Base-by-base conservation (phyloP, 2,888 invertebrate genomes). In the Alloplasta piceator region DNA sequence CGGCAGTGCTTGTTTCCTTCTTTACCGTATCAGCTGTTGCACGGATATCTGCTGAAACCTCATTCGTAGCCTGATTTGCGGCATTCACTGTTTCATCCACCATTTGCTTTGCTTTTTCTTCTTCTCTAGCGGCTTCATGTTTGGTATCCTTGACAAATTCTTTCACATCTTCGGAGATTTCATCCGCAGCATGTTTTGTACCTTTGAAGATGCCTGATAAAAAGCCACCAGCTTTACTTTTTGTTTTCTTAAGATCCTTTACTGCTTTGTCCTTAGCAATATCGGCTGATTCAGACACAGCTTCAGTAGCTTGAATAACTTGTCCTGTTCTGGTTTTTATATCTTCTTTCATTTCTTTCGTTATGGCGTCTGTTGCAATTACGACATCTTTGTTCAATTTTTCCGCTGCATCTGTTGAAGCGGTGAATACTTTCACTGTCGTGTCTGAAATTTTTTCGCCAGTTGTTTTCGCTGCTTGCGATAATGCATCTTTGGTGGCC, bases 91-190 rank as follows among this genome's bases (percentile, higher is more conserved):
- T 63, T 36, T 78, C 74, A 5, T 74, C 80, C 9, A 70, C 70
- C n/a, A 80, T 71, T 46, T 77, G 83, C 61, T 70, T 89, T 16
- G 87, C 87, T 12, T 87, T 84, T 71, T 90, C 88, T 63, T 87
- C 88, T 60, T 89, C 88, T 89, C 83, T 93, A 7, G 72, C 84
- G 3, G 82, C 87, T 63, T 83, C 84, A 36, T 79, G 79, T 58
- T 84, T 83, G 1, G 72, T 82, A 39, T 83, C 84, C 5, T 84
- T 86, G 92, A 88, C 93, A 93, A 84, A 94, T 93, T 83, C 85
- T 56, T 78, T 71, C 0, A 60, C 64, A 9, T 83, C 81, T 26
- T 71, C 80, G n/a, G 70, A 64, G 26, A 77, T 46, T 38, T 71
- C 78, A 38, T 81, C 78, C 10, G 73, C 75, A 10, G 78, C 76